Base-by-base conservation (phyloP, 2,888 invertebrate genomes). In the Synergus japonicus region DNA sequence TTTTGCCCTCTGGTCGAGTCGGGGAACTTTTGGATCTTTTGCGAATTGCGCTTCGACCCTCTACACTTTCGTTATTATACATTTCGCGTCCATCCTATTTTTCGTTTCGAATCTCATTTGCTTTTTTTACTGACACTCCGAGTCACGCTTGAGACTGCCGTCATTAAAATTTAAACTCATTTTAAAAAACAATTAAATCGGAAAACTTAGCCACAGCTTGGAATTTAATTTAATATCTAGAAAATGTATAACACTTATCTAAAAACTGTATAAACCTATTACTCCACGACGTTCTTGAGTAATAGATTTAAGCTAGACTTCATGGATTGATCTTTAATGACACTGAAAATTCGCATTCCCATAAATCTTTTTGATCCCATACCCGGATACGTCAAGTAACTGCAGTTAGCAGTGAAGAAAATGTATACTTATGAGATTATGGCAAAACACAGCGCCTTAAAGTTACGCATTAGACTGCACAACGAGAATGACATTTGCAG, bases 1-100 rank as follows among this genome's bases (percentile, higher is more conserved):
- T 86, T 88, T 82, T 85, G 83, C 82, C 83, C 84, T 84, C 85
- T 78, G 80, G 82, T 80, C 81, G 77, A 79, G 80, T 78, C 82
- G 69, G 78, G 79, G 64, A 80, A 78, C 83, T 83, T 82, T 79
- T 66, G 76, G 79, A 73, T 79, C 82, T 81, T 84, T 84, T 81
- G 81, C 82, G 78, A 83, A 81, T 83, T 78, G 82, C 66, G 76
- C 67, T 77, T 29, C 44, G 69, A 69, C 69, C 46, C 49, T 69
- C 69, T 69, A 69, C 69, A 49, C 49, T 69, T 73, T 54, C 73
- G 54, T 73, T 73, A 73, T 73, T 73, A 73, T 73, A 73, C 37
- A 73, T 54, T 73, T 54, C 37, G n/a, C n/a, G 15, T 54, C 37
- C 49, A 54, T 18, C 37, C n/a, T 37, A 29, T 73, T 73, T 54